phyloP scores from a whole-genome alignment of 2,113 vertebrate genomes.

The Leucopternis melanops region DNA sequence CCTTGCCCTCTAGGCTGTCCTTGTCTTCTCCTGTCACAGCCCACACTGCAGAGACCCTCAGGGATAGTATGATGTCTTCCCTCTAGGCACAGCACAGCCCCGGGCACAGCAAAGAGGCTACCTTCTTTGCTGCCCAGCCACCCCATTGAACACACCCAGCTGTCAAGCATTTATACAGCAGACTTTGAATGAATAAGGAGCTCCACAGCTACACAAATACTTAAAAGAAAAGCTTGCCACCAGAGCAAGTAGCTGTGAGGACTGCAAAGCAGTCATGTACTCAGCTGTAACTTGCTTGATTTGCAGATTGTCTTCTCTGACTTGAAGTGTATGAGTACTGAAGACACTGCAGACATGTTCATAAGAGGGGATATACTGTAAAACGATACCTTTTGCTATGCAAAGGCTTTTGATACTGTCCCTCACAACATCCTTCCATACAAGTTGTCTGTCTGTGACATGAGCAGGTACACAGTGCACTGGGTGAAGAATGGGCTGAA shows the following conservation, averaged over 20 bases:
- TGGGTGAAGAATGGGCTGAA: background rate
- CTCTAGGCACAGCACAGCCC: background rate
- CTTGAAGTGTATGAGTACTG: background rate
- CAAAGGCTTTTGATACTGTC: background rate
- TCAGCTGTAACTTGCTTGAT: background rate
- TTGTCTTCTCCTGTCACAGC: background rate
- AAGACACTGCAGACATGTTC: background rate
- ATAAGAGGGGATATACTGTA: background rate
- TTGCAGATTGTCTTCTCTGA: background rate
- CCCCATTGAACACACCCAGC: accelerated
- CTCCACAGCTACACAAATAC: background rate
- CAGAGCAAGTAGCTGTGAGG: background rate
- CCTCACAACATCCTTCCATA: background rate
- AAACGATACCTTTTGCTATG: background rate
- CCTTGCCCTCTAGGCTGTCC: background rate
- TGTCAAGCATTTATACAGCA: background rate
- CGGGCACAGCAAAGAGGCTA: accelerated
- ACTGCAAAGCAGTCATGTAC: background rate
- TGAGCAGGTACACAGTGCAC: accelerated
- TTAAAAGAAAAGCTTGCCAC: background rate
- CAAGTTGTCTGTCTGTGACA: background rate
- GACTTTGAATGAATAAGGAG: background rate
- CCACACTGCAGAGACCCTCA: background rate
- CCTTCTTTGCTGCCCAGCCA: background rate
- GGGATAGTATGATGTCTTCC: background rate